Evolutionary conservation across 2,888 invertebrate genomes (phyloP), one percentile per base, ranked within the genome.

Genomic region (Ariolimax columbianus): DNA sequence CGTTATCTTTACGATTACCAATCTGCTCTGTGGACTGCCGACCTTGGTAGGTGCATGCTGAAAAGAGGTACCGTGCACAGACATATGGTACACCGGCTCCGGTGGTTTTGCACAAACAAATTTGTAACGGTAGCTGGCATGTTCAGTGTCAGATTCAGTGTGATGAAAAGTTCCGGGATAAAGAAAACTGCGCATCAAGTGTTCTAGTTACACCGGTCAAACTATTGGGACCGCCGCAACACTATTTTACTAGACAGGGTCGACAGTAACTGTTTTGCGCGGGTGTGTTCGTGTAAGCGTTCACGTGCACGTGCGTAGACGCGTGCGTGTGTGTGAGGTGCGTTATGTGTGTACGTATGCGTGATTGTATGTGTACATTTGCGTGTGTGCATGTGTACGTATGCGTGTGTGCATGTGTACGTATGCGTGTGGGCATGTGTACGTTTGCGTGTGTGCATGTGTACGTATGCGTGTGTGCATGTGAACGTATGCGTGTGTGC

Each of bases 151-250:
- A 38, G 73, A 43, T 38, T n/a, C 23, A 19, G 26, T 14, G 26
- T 40, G 43, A 73, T 73, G 73, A 43, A 73, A 73, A 40, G 14
- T 6, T 43, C 40, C n/a, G 43, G 73, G 73, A 43, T 73, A 43
- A 73, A n/a, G 73, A 43, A 73, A 73, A 73, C 73, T 43, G 33
- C 73, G 73, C 73, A 73, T 73, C 43, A 73, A 73, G 23, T 26
- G 33, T 70, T 33, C n/a, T 43, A 19, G 26, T 23, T 55, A 36
- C 77, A 77, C 59, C 26, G 77, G 7, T 17, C 36, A 72, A 3
- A 72, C 23, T 72, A 23, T 55, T 11, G 47, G 47, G 30, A 19
- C 23, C 14, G 3, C 30, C 4, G 14, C 26, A 36, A n/a, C 36
- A 23, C 4, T 11, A 4, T 23, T 63, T 63, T 63, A n/a, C n/a